Evolutionary conservation across 2,113 vertebrate genomes (phyloP), one percentile per base, ranked within the genome.

Genomic region (Micromys minutus): DNA sequence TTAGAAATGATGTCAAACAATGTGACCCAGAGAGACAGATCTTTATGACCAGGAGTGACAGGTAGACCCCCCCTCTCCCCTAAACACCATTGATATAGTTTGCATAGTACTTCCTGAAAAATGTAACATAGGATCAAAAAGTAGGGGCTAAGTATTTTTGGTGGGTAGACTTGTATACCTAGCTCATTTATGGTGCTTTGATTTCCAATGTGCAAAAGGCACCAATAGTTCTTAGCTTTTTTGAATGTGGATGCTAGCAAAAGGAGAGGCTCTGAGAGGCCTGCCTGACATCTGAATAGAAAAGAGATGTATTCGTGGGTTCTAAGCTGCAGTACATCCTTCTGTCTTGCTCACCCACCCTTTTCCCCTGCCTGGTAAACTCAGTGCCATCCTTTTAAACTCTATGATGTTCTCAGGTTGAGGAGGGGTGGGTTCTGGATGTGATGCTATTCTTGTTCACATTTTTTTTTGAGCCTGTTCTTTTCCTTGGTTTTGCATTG

Each of bases 1-100:
- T 88, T 83, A 93, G 12, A 89, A 94, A 97, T 87, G 26, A 95
- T 22, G 7, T 74, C 57, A 75, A 91, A 90, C 92, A 55, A 89
- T 71, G 15, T 76, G 57, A 81, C 91, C 21, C 47, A 85, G 29
- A 74, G 39, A 87, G 39, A 71, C 95, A 88, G 90, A 34, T 94
- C 5, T 79, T 31, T 24, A 31, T 36, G 47, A 75, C 71, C 71
- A 79, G 36, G 3, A 65, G 52, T 42, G n/a, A 91, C 42, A 84
- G 24, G 72, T 39, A 69, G 61, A 45, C 67, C 36, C 45, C 36
- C 75, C 75, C 77, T 85, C 87, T 55, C 2, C 52, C 50, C 39
- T 69, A 76, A 52, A 76, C 6, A 85, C 17, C 45, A 55, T 47
- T 16, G 22, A 0, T n/a, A 29, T 72, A 57, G 88, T 85, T 72